A percentile compares a stretch with the other conserved stretches of the same genome.
Conservation (phyloP, 2,888 invertebrate genomes). For the Epinotia bilunana region DNA sequence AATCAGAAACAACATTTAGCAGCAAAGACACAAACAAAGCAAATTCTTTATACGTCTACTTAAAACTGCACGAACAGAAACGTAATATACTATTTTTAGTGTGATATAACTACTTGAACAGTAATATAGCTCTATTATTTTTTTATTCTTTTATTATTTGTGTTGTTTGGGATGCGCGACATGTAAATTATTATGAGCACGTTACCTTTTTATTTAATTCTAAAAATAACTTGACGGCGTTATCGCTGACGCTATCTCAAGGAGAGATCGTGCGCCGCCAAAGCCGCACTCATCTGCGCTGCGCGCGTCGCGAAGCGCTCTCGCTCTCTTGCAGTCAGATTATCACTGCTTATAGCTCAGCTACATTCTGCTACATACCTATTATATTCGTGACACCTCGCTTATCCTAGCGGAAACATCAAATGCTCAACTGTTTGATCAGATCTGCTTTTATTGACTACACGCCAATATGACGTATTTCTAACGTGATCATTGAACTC, state of each 20-base stretch:
- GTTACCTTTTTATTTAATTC: constrained; percentile 78
- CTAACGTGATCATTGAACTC: constrained; percentile 20
- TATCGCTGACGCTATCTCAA: constrained; percentile 81
- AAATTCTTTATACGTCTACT: not conserved
- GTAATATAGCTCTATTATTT: constrained; percentile 13
- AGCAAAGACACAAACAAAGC: not conserved
- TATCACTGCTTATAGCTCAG: constrained; percentile 30
- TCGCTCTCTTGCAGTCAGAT: constrained; percentile 43
- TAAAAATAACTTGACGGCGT: constrained; percentile 77
- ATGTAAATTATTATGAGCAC: constrained; percentile 63
- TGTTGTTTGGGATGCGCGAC: constrained; percentile 39
- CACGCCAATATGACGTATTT: constrained; percentile 15
- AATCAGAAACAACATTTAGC: not conserved
- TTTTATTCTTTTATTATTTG: constrained; percentile 36
- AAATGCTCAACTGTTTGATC: constrained; percentile 14
- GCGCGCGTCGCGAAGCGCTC: constrained; percentile 28
- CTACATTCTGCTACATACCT: constrained; percentile 6
- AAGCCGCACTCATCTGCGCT: constrained; percentile 43
- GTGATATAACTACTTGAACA: constrained; percentile 23
- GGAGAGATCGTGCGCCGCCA: constrained; percentile 67
- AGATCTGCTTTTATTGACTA: constrained; percentile 10
- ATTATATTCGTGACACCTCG: constrained; percentile 21
- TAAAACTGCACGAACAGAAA: not conserved
- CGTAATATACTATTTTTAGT: not conserved
- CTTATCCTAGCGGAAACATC: constrained; percentile 21